Evolutionary conservation across 1,140 invertebrate species (phyloP).

Genomic region (Bilobella aurantiaca): DNA sequence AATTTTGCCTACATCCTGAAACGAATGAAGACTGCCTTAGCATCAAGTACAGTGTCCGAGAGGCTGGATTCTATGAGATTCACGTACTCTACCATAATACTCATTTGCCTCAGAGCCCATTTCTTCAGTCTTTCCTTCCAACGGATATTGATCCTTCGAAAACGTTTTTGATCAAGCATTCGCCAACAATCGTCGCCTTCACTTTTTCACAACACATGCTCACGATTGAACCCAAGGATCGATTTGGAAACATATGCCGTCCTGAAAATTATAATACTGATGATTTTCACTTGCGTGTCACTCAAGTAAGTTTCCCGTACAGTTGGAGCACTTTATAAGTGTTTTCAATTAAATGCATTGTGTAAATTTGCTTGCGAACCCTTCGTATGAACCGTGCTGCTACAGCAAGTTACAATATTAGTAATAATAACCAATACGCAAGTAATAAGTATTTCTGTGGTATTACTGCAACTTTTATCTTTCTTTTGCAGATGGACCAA

Average conservation of each 20-base stretch:
- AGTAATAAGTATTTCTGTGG: not conserved
- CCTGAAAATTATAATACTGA: constrained; percentile 14
- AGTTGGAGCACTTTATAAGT: constrained; percentile 16
- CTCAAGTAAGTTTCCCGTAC: constrained; percentile 11
- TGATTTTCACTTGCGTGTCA: constrained; percentile 16
- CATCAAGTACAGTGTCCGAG: constrained; percentile 24
- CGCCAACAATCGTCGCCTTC: constrained; percentile 19
- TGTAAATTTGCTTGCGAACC: too few relatives aligned
- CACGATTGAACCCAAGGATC: constrained; percentile 22
- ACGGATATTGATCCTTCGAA: constrained; percentile 21
- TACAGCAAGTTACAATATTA: too few relatives aligned
- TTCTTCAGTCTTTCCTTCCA: constrained; percentile 20
- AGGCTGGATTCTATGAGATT: constrained; percentile 29
- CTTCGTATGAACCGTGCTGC: too few relatives aligned
- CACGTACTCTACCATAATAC: constrained; percentile 18
- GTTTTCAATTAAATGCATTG: too few relatives aligned
- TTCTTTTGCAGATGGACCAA: constrained; percentile 11
- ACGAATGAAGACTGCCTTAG: constrained; percentile 14
- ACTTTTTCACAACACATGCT: constrained; percentile 6
- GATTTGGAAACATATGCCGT: constrained; percentile 27
- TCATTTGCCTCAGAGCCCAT: constrained; percentile 21
- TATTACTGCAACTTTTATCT: not conserved
- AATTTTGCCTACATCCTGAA: constrained; percentile 8
- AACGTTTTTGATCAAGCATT: constrained; percentile 19
- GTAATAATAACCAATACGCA: not conserved